Evolutionary conservation across 2,113 vertebrate genomes (phyloP), one percentile per base, ranked within the genome.

Genomic region (Pangasianodon gigas): DNA sequence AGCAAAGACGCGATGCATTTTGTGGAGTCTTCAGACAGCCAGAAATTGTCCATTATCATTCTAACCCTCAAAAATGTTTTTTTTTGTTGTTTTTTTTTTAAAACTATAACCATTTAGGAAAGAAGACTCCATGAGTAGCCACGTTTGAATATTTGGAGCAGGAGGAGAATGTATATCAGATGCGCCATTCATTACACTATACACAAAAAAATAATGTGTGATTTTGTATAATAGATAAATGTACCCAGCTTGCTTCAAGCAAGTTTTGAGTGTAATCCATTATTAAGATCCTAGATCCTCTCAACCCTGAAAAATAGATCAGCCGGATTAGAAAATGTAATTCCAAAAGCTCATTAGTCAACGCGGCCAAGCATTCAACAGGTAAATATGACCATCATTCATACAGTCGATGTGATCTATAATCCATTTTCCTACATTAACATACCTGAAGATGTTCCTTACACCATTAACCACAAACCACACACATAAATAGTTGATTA

Each of bases 331-430:
- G 90, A 92, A 93, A 94, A 92, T 92, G 81, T 93, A 85, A 93
- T 94, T 92, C 93, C 88, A 89, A 65, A 87, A 87, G 37, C 92
- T 90, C 93, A 93, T 95, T 94, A 93, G 93, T 95, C 93, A 93
- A 92, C 91, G 89, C 93, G 92, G 75, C 87, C 93, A 91, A 93
- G 93, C 93, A 90, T 93, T 93, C 90, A 94, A 94, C 94, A 94
- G 93, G 92, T 95, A 93, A 94, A 96, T 93, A 91, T 93, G 92
- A 93, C 85, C 92, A 94, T 95, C 92, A 90, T 81, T 95, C 94
- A 94, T 60, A 71, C 37, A 93, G 90, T 91, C 93, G 89, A 93
- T 93, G 92, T 91, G 85, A 93, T 91, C 92, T 86, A 87, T 91
- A 93, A 92, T 87, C 77, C 82, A 90, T 88, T 85, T 88, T 75